Evolutionary conservation across 2,888 invertebrate genomes (phyloP), one percentile per base, ranked within the genome.

Genomic region (Euclidia mi): DNA sequence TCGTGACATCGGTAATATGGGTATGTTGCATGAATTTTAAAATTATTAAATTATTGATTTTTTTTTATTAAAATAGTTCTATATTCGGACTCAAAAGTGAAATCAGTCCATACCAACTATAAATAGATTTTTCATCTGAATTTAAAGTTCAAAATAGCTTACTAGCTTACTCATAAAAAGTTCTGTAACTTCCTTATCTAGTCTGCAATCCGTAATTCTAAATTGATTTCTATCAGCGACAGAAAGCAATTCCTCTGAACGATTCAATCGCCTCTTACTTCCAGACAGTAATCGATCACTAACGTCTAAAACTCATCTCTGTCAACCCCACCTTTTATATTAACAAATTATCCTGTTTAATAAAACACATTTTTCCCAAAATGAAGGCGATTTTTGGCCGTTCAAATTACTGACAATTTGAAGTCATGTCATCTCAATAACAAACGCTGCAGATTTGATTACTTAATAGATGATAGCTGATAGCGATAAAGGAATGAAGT

Each of bases 261-360:
- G 29, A 14, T 46, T 35, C 53, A 42, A 53, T 53, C 29, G 14
- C 20, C 34, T 18, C 42, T 42, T 20, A 40, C 45, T 37, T 9
- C 11, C 12, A 14, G 43, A 20, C 7, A 42, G 48, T 44, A 56
- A 71, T 71, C 56, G 52, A 72, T 72, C 64, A n/a, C n/a, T 25
- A 49, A 67, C 61, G 34, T 44, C 43, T 17, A 6, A 40, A n/a
- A 72, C 70, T 72, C 61, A 59, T 71, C 73, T 61, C 14, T 48
- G 73, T 70, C 73, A 15, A 10, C 9, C n/a, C 41, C 53, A 68
- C 38, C 43, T 56, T 68, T 68, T 62, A 71, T 60, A 71, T 59
- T 48, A 71, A 63, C 51, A 48, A 59, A 55, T 44, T 59, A 42
- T 37, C 41, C 52, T 58, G 50, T 56, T 65, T 71, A 61, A 68